Conservation (phyloP, 2,888 invertebrate species). For the Eilema depressum region DNA sequence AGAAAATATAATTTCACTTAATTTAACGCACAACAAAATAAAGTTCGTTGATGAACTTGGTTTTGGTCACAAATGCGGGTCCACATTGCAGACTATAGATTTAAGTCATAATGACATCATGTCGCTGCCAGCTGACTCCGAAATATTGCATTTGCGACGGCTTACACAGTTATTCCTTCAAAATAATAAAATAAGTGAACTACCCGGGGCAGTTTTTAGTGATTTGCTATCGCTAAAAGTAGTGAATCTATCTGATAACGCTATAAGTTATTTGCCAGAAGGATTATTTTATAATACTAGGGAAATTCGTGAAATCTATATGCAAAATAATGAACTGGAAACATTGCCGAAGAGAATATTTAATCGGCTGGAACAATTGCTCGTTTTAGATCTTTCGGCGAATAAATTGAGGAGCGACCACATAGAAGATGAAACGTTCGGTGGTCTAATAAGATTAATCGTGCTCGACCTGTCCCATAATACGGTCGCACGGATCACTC, state of each 20-base stretch:
- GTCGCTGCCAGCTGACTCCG: constrained; percentile 91
- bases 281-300: constrained; percentile 93
- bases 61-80: constrained; percentile 87
- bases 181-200: constrained; percentile 93
- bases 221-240: constrained; percentile 93
- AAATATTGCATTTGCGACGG: constrained; percentile 91
- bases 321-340: constrained; percentile 94
- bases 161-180: constrained; percentile 93
- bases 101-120: constrained; percentile 93
- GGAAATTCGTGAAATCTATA: constrained; percentile 93
- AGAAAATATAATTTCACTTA: constrained; percentile 93
- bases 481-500: constrained; percentile 92
- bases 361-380: constrained; percentile 93
- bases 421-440: constrained; percentile 94
- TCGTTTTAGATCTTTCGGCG: constrained; percentile 94
- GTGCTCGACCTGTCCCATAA: constrained; percentile 95
- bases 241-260: constrained; percentile 95
- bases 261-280: constrained; percentile 92
- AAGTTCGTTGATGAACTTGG: constrained; percentile 92
- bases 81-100: constrained; percentile 93
- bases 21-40: constrained; percentile 94
- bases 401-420: constrained; percentile 95
- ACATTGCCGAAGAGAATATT: constrained; percentile 94
- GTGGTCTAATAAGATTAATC: constrained; percentile 94
- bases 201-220: constrained; percentile 92